A percentile compares a stretch with the other conserved stretches of the same genome.
These are phyloP conservation scores for Gorsachius goisagi DNA, from an alignment of 2,113 vertebrate species.

Conservation along the genomic window DNA sequence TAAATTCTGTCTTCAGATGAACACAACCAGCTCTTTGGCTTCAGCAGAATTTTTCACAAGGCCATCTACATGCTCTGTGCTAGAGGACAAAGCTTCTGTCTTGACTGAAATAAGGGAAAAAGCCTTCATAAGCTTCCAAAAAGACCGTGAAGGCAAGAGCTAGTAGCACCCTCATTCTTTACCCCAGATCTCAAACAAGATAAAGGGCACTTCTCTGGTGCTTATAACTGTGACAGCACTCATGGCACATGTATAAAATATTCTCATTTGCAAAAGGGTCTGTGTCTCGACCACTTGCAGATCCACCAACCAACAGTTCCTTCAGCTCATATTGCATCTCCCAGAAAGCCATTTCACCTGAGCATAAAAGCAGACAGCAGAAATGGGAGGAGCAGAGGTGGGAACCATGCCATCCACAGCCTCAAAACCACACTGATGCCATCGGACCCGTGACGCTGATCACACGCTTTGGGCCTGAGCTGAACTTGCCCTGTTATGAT, in stretches of 20 bases:
- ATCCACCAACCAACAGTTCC: not conserved
- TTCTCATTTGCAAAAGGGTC: not conserved
- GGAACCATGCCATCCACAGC: not conserved
- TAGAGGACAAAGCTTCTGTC: not conserved
- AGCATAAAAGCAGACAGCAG: not conserved
- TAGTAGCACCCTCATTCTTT: not conserved
- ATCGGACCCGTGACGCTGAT: not conserved
- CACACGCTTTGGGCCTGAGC: not conserved
- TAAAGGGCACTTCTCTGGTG: not conserved
- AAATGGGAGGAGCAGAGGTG: not conserved
- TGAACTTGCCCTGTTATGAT: not conserved
- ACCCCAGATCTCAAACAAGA: not conserved
- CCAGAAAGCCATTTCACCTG: not conserved
- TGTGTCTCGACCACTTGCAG: not conserved
- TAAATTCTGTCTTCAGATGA: not conserved
- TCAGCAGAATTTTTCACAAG: not conserved
- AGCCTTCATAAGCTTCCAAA: not conserved
- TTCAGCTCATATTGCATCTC: not conserved
- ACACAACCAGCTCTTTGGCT: not conserved
- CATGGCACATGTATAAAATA: not conserved
- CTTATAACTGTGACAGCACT: not conserved
- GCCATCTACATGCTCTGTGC: not conserved
- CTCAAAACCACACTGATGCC: not conserved
- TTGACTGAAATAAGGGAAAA: not conserved
- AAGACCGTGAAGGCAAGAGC: not conserved